phyloP scores from a whole-genome alignment of 2,888 invertebrate genomes.

The Mayetiola destructor region DNA sequence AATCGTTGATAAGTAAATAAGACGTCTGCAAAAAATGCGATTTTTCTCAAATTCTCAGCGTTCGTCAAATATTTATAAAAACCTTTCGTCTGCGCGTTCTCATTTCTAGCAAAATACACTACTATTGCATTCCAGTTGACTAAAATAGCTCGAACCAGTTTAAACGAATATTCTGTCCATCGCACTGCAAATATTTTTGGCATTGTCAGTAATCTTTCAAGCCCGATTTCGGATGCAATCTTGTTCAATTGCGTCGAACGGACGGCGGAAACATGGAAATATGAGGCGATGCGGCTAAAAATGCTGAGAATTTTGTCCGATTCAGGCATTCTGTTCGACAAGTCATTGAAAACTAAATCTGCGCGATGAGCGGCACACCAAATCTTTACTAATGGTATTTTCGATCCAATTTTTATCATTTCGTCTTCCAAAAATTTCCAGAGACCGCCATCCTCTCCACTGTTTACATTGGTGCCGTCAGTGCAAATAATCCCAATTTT shows the following conservation, averaged over 20 bases:
- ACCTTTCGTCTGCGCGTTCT: neutral
- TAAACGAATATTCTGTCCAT: neutral
- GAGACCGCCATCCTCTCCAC: neutral
- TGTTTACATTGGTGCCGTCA: neutral
- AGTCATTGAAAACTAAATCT: neutral
- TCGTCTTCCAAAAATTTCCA: neutral
- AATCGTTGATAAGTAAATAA: neutral
- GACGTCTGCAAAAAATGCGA: neutral
- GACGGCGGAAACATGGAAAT: neutral
- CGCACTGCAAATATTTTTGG: neutral
- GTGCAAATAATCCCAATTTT: neutral
- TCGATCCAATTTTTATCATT: neutral
- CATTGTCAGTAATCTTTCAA: neutral
- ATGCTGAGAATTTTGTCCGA: neutral
- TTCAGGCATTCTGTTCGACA: neutral
- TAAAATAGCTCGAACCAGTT: neutral
- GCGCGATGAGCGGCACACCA: neutral
- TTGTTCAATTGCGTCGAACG: neutral
- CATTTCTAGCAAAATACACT: neutral
- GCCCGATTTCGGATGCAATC: neutral
- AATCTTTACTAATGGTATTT: neutral
- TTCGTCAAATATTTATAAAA: neutral
- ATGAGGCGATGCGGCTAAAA: neutral
- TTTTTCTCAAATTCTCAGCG: neutral
- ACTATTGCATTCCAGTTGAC: neutral